A percentile compares a stretch with the other conserved stretches of the same genome.
These are phyloP conservation scores for Phoenoteleia sp. DNA, from an alignment of 2,888 invertebrate genomes.

Conservation along the genomic window DNA sequence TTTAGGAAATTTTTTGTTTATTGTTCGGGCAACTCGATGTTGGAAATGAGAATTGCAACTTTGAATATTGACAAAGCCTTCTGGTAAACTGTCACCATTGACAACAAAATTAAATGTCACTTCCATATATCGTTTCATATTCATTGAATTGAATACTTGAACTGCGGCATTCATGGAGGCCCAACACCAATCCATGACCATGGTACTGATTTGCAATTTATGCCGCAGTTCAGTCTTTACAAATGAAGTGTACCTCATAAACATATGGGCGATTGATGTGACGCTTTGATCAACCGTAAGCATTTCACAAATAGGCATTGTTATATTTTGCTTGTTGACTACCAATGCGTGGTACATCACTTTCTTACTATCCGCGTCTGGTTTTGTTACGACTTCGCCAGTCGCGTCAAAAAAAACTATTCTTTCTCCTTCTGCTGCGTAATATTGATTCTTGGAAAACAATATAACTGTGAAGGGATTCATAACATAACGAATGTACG, in stretches of 20 bases:
- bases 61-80: not conserved
- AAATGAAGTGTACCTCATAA: not conserved
- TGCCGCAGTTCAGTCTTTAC: no score
- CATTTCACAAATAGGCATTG: not conserved
- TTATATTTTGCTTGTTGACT: not conserved
- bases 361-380: not conserved
- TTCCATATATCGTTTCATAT: not conserved
- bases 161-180: slow-evolving; percentile 15
- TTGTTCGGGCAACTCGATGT: not conserved
- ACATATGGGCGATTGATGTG: not conserved
- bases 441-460: slow-evolving; percentile 9
- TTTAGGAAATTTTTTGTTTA: not conserved
- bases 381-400: not conserved
- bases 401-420: slow-evolving; percentile 23
- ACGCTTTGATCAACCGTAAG: slow-evolving; percentile 1
- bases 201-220: no score
- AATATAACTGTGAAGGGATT: slow-evolving; percentile 1
- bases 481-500: not conserved
- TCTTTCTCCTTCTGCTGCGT: not conserved
- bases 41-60: not conserved
- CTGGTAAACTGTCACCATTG: not conserved
- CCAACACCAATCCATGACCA: slow-evolving; percentile 35
- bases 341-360: not conserved
- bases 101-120: not conserved
- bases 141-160: not conserved